These are phyloP conservation scores for Phania funesta DNA, from an alignment of 2,888 invertebrate genomes.

Conservation along the genomic window DNA sequence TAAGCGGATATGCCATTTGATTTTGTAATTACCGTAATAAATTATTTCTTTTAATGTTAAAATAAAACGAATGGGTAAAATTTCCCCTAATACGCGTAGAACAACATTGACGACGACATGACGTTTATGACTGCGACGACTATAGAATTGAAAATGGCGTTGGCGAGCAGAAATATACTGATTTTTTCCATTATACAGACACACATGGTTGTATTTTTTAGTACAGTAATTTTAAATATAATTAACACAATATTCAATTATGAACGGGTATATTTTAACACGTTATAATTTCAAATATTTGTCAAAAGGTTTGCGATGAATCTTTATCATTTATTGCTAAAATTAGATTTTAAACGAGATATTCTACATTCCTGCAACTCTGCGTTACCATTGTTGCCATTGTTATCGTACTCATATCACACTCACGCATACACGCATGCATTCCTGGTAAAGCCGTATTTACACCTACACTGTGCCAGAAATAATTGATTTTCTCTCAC, in stretches of 20 bases:
- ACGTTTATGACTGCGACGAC: constrained; percentile 73
- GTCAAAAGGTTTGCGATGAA: neutral
- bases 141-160: constrained; percentile 76
- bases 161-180: constrained; percentile 69
- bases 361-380: constrained; percentile 38
- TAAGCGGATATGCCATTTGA: constrained; percentile 13
- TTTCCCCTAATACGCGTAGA: constrained; percentile 68
- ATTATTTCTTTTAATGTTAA: constrained; percentile 52
- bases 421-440: neutral
- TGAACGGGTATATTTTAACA: neutral
- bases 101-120: constrained; percentile 74
- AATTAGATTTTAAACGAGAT: neutral
- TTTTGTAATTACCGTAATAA: constrained; percentile 54
- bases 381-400: constrained; percentile 46
- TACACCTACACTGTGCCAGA: constrained; percentile 32
- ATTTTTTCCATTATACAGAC: constrained; percentile 62
- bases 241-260: no score
- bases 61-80: constrained; percentile 65
- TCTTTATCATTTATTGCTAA: neutral
- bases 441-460: constrained; percentile 37
- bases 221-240: neutral
- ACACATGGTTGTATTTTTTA: constrained; percentile 63
- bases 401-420: constrained; percentile 29
- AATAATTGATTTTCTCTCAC: constrained; percentile 66
- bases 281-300: neutral